phyloP scores from a whole-genome alignment of 2,113 vertebrate species.

The Physeter macrocephalus region DNA sequence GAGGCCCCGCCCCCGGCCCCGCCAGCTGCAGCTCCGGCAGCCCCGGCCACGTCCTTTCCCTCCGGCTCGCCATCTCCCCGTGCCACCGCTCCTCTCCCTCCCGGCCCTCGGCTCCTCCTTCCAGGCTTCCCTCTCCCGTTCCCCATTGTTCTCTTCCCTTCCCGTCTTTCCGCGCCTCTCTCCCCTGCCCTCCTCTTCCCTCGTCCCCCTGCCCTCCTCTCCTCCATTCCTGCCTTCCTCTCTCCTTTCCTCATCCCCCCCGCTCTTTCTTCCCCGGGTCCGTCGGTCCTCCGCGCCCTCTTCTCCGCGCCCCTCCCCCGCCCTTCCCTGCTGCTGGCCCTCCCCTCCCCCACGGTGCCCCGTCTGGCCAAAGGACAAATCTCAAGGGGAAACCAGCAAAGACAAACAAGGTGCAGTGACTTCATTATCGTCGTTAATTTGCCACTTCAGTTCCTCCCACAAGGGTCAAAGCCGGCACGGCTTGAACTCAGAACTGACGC shows the following conservation, averaged over 20 bases:
- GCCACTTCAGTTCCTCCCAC: constrained; percentile 72
- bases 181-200: not conserved
- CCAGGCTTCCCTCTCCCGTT: not conserved
- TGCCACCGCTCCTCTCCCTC: not conserved
- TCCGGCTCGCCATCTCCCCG: not conserved
- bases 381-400: constrained; percentile 73
- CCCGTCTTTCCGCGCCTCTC: not conserved
- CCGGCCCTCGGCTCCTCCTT: not conserved
- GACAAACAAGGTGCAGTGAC: constrained; percentile 75
- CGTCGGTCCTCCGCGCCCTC: not conserved
- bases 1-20: constrained; percentile 65
- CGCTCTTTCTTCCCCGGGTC: not conserved
- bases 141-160: constrained; percentile 38
- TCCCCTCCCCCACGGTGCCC: constrained; percentile 57
- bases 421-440: constrained; percentile 75
- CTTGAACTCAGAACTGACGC: constrained; percentile 62
- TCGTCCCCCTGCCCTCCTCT: not conserved
- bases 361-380: constrained; percentile 70
- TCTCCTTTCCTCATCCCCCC: not conserved
- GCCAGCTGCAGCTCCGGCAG: constrained; percentile 59
- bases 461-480: constrained; percentile 60
- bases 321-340: not conserved
- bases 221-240: not conserved
- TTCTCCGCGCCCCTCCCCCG: not conserved
- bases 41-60: constrained; percentile 5